Base-by-base conservation (phyloP, 2,888 invertebrate genomes). In the Microplitis manilae region DNA sequence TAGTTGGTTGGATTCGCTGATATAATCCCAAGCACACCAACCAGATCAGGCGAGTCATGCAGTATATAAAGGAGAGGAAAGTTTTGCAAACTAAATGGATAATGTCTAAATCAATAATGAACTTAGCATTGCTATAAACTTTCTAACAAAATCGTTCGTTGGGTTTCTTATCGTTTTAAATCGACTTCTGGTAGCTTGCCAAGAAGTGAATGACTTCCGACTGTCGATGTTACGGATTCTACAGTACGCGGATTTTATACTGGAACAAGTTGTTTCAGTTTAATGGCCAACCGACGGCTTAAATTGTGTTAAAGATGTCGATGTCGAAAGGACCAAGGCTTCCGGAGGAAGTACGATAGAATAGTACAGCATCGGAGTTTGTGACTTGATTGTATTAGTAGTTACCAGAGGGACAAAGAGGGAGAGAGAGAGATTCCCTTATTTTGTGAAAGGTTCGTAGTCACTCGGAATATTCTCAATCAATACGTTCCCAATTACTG, bases 291-390 rank as follows among this genome's bases (percentile, higher is more conserved):
- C 84, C 83, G 84, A 85, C 82, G 84, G 80, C 82, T 71, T 79
- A 87, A 87, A 87, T 87, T 86, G 79, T 83, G 85, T 87, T 86
- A 85, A 84, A 78, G 79, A 83, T 81, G 83, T 83, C 83, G 79
- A 83, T 83, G 81, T 79, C 84, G 81, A 86, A 86, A 85, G 86
- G 67, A 85, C 83, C 83, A 82, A 76, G 81, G 80, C 69, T 81
- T 81, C 76, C 79, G 79, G 60, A 73, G 74, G 73, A 78, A 81
- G 76, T 75, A 65, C 15, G 38, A 59, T 64, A 65, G 72, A 69
- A 73, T 41, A 68, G 68, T 73, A 64, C 68, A 40, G 65, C 67
- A 67, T 50, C 38, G 9, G 9, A 40, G 61, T 20, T 74, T 68
- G 72, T 76, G 50, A 50, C 77, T 82, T 84, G 85, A 86, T 85